Conservation (phyloP, 2,113 vertebrate species). For the Pampusana beccarii region DNA sequence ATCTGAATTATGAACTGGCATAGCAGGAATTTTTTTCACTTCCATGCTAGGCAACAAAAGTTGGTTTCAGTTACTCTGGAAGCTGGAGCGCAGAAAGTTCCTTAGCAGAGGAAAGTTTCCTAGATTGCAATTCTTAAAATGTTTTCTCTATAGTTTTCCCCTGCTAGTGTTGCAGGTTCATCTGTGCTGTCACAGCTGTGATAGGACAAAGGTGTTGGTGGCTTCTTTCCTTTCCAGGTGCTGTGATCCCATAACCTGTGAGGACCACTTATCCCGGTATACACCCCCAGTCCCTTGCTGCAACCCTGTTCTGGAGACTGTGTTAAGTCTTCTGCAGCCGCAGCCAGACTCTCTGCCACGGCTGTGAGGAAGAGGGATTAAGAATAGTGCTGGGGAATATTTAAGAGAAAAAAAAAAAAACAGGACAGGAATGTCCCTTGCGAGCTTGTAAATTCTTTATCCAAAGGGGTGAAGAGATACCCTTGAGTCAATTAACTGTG, state of each 20-base stretch:
- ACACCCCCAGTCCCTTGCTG: neutral
- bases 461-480: neutral
- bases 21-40: neutral
- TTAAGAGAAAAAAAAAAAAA: neutral
- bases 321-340: neutral
- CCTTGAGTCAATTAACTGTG: neutral
- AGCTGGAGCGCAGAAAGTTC: neutral
- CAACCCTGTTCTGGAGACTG: neutral
- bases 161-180: neutral
- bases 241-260: neutral
- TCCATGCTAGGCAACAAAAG: neutral
- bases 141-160: neutral
- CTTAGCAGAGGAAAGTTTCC: neutral
- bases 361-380: neutral
- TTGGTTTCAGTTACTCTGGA: neutral
- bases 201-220: neutral
- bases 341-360: neutral
- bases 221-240: neutral
- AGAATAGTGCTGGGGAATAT: neutral
- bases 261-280: fast-evolving
- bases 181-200: neutral
- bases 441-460: neutral
- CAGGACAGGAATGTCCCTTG: neutral
- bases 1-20: neutral
- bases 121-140: neutral